Percentiles rank a stretch among this genome's conserved stretches.
phyloP scores from a whole-genome alignment of 2,113 vertebrate genomes.

The Cochlearius cochlearius region DNA sequence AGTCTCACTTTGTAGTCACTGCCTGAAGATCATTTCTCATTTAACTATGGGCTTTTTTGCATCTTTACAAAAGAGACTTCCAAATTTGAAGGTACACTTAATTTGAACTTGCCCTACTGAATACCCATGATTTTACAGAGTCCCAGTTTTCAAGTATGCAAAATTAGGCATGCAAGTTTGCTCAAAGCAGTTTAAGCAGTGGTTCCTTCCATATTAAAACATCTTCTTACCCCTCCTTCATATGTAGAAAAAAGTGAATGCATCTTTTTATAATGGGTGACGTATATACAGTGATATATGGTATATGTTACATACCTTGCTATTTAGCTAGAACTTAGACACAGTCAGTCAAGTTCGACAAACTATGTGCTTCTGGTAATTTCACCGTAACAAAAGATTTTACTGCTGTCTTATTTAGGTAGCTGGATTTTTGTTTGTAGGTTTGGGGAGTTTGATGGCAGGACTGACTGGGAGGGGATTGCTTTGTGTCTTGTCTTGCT shows the following conservation, averaged over 20 bases:
- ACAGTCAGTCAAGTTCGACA: neutral
- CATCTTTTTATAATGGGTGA: neutral
- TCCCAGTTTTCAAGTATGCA: neutral
- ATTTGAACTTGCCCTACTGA: neutral
- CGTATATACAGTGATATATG: neutral
- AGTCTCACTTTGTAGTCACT: neutral
- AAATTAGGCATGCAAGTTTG: neutral
- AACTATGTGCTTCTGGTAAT: neutral
- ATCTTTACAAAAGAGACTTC: neutral
- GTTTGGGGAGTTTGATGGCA: neutral
- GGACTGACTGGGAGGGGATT: neutral
- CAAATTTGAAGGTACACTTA: neutral
- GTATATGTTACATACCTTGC: neutral
- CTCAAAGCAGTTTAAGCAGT: neutral
- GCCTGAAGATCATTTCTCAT: neutral
- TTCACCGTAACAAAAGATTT: neutral
- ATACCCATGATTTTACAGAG: neutral
- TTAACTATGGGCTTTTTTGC: neutral
- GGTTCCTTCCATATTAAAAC: neutral
- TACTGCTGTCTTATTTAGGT: neutral
- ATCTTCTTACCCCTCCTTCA: neutral
- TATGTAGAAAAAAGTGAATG: neutral
- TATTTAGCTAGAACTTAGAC: neutral
- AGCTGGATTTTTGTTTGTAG: neutral
- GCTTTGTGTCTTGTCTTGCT: neutral